Percentiles rank a stretch among this genome's conserved stretches.
Conservation (phyloP, 2,888 invertebrate genomes). For the Nomada fucata region DNA sequence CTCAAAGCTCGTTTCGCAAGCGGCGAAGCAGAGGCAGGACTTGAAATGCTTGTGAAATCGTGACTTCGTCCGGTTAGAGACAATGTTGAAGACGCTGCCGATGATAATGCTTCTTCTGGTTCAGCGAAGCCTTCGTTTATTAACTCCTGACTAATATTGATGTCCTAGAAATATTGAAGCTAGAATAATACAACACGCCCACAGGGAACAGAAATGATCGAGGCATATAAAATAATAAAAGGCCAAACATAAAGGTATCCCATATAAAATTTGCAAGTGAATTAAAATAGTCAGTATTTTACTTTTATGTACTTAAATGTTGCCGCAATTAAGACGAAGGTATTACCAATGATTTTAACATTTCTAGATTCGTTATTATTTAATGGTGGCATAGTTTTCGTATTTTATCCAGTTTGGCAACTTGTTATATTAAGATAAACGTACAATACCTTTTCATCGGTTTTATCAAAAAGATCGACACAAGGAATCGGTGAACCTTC, state of each 20-base stretch:
- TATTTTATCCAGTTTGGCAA: not conserved
- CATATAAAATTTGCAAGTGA: not conserved
- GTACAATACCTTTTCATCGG: slow-evolving; percentile 85
- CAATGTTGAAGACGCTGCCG: slow-evolving; percentile 73
- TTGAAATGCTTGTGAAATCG: slow-evolving; percentile 73
- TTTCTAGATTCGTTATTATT: too few species aligned
- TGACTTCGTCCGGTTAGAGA: slow-evolving; percentile 74
- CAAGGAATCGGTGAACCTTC: slow-evolving; percentile 91
- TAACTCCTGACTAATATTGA: slow-evolving; percentile 87
- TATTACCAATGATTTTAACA: too few species aligned
- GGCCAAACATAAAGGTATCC: too few species aligned
- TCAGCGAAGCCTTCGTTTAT: slow-evolving; percentile 87
- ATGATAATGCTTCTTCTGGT: slow-evolving; percentile 74
- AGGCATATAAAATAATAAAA: too few species aligned
- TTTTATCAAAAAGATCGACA: slow-evolving; percentile 90
- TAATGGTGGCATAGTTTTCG: not conserved
- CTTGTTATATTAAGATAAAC: too few species aligned
- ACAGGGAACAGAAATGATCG: too few species aligned
- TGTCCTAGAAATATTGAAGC: slow-evolving; percentile 79
- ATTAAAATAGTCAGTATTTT: too few species aligned
- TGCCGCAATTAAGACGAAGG: too few species aligned
- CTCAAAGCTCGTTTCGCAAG: slow-evolving; percentile 14
- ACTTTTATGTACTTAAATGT: too few species aligned
- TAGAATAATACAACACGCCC: not conserved
- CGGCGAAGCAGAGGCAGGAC: slow-evolving; percentile 77